These are phyloP conservation scores for Calameuta pallipes DNA, from an alignment of 2,888 invertebrate genomes.

Conservation along the genomic window DNA sequence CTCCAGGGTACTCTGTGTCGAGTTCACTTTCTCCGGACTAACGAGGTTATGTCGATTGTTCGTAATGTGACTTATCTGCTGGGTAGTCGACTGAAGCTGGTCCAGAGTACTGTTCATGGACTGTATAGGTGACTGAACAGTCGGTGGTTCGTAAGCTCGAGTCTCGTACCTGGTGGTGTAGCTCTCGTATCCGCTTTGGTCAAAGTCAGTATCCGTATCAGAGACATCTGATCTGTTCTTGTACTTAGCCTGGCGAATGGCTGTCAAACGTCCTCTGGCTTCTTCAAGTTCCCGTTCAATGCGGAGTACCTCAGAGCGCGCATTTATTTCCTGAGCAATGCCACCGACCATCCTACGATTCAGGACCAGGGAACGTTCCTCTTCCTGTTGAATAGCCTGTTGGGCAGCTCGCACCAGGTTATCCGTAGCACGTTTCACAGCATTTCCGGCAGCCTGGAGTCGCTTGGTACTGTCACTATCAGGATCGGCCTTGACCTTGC, in stretches of 20 bases:
- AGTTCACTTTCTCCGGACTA: slow-evolving; percentile 59
- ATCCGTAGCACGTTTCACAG: slow-evolving; percentile 97
- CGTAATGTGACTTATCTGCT: slow-evolving; percentile 46
- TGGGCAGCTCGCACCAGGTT: slow-evolving; percentile 95
- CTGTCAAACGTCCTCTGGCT: slow-evolving; percentile 89
- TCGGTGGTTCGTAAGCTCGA: slow-evolving; percentile 69
- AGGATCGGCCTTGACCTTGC: slow-evolving; percentile 98
- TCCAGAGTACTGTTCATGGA: slow-evolving; percentile 42
- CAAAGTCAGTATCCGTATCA: slow-evolving; percentile 75
- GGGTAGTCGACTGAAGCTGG: slow-evolving; percentile 41
- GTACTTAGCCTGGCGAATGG: slow-evolving; percentile 94
- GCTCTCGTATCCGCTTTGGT: slow-evolving; percentile 66
- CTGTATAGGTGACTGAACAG: slow-evolving; percentile 46
- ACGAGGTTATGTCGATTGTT: slow-evolving; percentile 50
- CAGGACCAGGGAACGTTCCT: slow-evolving; percentile 90
- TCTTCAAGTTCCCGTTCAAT: slow-evolving; percentile 95
- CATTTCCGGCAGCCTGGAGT: slow-evolving; percentile 93
- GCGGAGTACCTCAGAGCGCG: slow-evolving; percentile 88
- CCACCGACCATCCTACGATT: slow-evolving; percentile 96
- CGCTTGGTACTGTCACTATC: slow-evolving; percentile 93
- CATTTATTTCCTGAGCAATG: slow-evolving; percentile 95
- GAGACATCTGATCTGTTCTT: slow-evolving; percentile 73
- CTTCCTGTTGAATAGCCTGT: slow-evolving; percentile 90
- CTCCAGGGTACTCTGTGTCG: slow-evolving; percentile 58
- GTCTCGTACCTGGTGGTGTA: slow-evolving; percentile 69